A percentile compares a stretch with the other conserved stretches of the same genome.
These are phyloP conservation scores for Takifugu flavidus DNA, from an alignment of 2,113 vertebrate genomes.

Conservation along the genomic window DNA sequence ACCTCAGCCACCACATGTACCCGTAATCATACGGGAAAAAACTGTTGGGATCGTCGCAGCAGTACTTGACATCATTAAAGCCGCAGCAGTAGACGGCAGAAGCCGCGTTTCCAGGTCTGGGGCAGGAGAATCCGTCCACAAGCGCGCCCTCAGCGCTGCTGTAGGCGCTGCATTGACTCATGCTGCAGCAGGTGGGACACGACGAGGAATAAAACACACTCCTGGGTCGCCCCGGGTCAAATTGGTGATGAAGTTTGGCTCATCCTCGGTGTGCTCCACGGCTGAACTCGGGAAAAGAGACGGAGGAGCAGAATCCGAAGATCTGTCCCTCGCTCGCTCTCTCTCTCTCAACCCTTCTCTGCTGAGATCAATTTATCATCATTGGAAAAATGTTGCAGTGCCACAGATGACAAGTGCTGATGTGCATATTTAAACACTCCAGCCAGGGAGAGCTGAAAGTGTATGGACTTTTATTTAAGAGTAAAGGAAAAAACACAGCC, in stretches of 20 bases:
- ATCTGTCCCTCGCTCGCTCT: background rate
- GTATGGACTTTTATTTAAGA: too few species aligned
- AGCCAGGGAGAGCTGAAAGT: too few species aligned
- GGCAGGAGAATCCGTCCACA: conserved; percentile 83
- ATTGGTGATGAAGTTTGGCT: background rate
- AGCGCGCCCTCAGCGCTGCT: conserved; percentile 75
- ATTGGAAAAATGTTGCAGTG: too few species aligned
- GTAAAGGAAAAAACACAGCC: too few species aligned
- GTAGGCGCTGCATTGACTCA: conserved; percentile 86
- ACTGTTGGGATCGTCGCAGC: conserved; percentile 89
- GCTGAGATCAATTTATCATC: too few species aligned
- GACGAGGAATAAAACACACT: background rate
- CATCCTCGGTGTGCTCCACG: too few species aligned
- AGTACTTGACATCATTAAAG: conserved; percentile 91
- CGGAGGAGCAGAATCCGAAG: background rate
- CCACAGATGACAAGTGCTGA: too few species aligned
- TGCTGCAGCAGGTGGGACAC: conserved; percentile 40
- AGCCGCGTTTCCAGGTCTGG: conserved; percentile 76
- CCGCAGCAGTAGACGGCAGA: conserved; percentile 85
- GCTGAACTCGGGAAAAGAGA: too few species aligned
- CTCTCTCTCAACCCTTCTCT: too few species aligned
- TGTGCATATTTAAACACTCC: too few species aligned
- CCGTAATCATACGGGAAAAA: conserved; percentile 89
- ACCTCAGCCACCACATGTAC: conserved; percentile 97
- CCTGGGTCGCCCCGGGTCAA: background rate